Base-by-base conservation (phyloP, 1,140 invertebrate species). In the Hyposmocoma kahamanoa region DNA sequence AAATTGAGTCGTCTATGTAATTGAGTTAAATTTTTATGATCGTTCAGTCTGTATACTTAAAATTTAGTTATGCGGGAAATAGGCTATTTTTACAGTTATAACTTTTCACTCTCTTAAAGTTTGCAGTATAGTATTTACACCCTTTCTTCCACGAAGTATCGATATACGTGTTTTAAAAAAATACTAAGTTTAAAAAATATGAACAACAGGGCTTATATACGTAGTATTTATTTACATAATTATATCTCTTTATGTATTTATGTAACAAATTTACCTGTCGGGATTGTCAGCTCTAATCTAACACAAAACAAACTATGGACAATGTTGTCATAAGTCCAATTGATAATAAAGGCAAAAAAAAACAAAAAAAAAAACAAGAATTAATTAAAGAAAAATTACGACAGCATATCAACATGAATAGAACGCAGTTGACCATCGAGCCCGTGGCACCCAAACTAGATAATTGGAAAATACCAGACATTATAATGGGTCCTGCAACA, bases 321-420 rank as follows among this genome's bases (percentile, higher is more conserved):
- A 83, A 81, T 84, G 81, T 84, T 84, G 81, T 83, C 81, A 80
- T 65, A 62, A 64, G 69, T 75, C 72, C 60, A 81, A 84, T 84
- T 84, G 81, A 84, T 83, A 81, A 76, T 82, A 78, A 72, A 66
- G 22, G 32, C 34, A 17, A 30, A 47, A 47, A 42, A 50, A 51
- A 50, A 42, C 52, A 56, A 58, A 62, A 57, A 59, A 62, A 64
- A 45, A 50, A 47, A 62, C 41, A 62, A 34, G 44, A 45, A 36
- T 51, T 58, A 62, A 72, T 63, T 78, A 76, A 76, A 62, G 57
- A 68, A 50, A 63, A 68, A 67, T 76, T 75, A 53, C 64, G 64
- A 82, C 79, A 85, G 82, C 79, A 85, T 72, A 85, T 85, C 82
- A 83, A 83, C 82, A 83, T 74, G 69, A 82, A 73, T 53, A 56